A percentile compares a stretch with the other conserved stretches of the same genome.
Evolutionary conservation across 2,797 vertebrate genomes (phyloP).

Genomic region (Glyptemys insculpta): DNA sequence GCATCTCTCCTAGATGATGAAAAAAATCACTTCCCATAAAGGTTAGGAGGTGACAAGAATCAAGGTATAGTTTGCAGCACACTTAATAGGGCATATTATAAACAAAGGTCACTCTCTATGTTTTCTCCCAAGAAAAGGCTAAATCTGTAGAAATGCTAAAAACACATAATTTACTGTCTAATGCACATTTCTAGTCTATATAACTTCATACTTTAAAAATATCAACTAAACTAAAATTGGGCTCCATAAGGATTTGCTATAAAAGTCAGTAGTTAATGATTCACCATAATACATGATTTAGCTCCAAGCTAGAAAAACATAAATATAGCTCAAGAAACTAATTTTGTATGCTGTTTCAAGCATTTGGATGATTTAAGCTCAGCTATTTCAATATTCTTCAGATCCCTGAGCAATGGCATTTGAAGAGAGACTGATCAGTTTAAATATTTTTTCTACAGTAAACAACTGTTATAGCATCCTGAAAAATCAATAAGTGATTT

Average conservation of each 20-base stretch:
- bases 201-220: constrained; percentile 36
- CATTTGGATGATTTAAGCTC: constrained; percentile 53
- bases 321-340: constrained; percentile 68
- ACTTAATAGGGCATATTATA: background rate
- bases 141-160: constrained; percentile 22
- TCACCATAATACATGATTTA: constrained; percentile 65
- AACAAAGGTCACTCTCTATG: constrained; percentile 23
- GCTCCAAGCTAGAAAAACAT: constrained; percentile 68
- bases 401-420: constrained; percentile 54
- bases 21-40: constrained; percentile 69
- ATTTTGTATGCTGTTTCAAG: constrained; percentile 65
- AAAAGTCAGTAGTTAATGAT: constrained; percentile 70
- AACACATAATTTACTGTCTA: constrained; percentile 28
- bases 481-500: constrained; percentile 52
- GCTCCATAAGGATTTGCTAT: constrained; percentile 59
- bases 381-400: constrained; percentile 52
- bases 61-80: background rate
- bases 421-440: constrained; percentile 65
- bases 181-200: constrained; percentile 18
- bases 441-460: constrained; percentile 67
- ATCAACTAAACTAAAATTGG: constrained; percentile 43
- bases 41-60: constrained; percentile 30
- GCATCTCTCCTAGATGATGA: constrained; percentile 59
- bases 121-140: background rate
- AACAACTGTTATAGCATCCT: constrained; percentile 58